Conservation (phyloP, 2,113 vertebrate genomes). For the Gobio gobio region DNA sequence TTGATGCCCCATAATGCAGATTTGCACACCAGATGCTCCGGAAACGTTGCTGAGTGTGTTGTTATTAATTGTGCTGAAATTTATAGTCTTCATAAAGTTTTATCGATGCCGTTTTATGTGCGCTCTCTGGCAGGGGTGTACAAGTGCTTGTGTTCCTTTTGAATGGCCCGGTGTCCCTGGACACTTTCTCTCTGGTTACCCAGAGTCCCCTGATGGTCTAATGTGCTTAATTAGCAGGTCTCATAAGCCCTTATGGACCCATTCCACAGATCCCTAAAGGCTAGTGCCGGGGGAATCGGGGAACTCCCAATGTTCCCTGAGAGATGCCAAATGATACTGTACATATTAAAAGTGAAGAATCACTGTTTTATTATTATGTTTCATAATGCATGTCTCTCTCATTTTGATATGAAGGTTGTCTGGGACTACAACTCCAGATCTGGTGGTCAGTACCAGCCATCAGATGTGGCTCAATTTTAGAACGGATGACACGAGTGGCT, state of each 20-base stretch:
- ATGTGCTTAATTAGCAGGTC: slow-evolving; percentile 63
- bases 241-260: slow-evolving; percentile 18
- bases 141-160: slow-evolving; percentile 47
- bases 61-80: slow-evolving; percentile 78
- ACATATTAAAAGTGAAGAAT: slow-evolving; percentile 1
- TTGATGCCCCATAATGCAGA: slow-evolving; percentile 67
- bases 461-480: slow-evolving; percentile 99
- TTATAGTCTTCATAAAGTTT: slow-evolving; percentile 76
- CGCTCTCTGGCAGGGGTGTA: slow-evolving; percentile 47
- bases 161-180: slow-evolving; percentile 34
- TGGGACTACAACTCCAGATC: slow-evolving; percentile 91
- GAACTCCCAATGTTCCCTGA: slow-evolving; percentile 2
- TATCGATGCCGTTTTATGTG: slow-evolving; percentile 71
- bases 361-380: not conserved
- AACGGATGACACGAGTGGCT: slow-evolving; percentile 93
- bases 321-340: not conserved
- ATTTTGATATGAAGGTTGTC: slow-evolving; percentile 81
- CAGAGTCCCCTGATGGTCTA: slow-evolving; percentile 52
- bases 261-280: not conserved
- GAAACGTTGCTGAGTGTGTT: slow-evolving; percentile 69
- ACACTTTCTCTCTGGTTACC: slow-evolving; percentile 34
- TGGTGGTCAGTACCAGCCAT: slow-evolving; percentile 96
- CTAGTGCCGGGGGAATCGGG: not conserved
- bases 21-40: slow-evolving; percentile 70
- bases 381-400: not conserved